Conservation (phyloP, 2,113 vertebrate species). For the Nymphicus hollandicus region DNA sequence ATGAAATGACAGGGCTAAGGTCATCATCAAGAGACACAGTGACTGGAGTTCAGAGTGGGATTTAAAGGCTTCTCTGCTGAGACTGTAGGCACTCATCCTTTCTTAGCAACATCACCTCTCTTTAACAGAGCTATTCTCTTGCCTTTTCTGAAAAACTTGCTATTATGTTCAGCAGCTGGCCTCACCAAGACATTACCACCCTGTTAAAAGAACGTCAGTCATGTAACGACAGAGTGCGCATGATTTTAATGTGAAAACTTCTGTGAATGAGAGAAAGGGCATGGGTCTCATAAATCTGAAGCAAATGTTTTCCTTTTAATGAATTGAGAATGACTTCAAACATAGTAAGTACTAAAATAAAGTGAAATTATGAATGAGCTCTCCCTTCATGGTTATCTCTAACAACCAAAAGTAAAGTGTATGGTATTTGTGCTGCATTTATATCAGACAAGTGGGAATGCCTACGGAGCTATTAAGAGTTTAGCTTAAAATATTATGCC, state of each 20-base stretch:
- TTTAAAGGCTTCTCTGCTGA: background rate
- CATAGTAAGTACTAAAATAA: conserved; percentile 23
- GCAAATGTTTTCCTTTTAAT: conserved; percentile 39
- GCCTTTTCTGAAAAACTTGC: conserved; percentile 21
- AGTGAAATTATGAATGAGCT: conserved; percentile 50
- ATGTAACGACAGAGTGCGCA: background rate
- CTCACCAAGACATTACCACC: conserved; percentile 10
- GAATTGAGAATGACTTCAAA: conserved; percentile 43
- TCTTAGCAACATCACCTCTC: background rate
- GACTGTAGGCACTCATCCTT: background rate
- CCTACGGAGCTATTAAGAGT: conserved; percentile 9
- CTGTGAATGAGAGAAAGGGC: conserved; percentile 48
- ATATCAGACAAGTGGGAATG: conserved; percentile 39
- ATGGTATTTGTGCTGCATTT: conserved; percentile 32
- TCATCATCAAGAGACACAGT: background rate
- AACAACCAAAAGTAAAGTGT: conserved; percentile 18
- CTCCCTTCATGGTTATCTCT: conserved; percentile 33
- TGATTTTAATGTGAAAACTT: conserved; percentile 42
- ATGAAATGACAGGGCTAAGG: background rate
- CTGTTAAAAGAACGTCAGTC: conserved; percentile 59
- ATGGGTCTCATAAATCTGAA: conserved; percentile 27
- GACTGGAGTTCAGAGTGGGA: background rate
- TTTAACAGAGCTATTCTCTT: conserved; percentile 42
- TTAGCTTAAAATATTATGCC: conserved; percentile 4
- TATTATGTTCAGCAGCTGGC: conserved; percentile 13